Evolutionary conservation across 2,113 vertebrate genomes (phyloP).

Genomic region (Odocoileus hemionus): DNA sequence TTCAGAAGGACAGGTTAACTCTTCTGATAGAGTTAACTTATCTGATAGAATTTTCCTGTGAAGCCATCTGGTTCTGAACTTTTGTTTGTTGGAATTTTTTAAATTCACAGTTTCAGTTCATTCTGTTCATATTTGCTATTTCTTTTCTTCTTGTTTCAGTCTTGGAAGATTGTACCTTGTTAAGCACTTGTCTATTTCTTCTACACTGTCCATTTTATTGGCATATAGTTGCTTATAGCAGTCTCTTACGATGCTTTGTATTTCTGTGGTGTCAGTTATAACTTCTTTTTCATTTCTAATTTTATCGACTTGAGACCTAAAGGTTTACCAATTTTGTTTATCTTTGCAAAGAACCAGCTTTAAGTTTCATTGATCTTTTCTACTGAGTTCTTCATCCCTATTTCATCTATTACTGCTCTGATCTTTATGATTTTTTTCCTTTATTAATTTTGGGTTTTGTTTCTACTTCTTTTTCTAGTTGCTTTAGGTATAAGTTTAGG

Average conservation of each 20-base stretch:
- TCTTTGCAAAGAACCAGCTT: not conserved
- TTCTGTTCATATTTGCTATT: not conserved
- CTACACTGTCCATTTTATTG: not conserved
- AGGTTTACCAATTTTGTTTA: not conserved
- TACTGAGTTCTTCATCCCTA: not conserved
- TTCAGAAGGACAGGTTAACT: not conserved
- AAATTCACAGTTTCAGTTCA: not conserved
- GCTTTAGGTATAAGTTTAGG: not conserved
- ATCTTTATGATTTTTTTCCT: not conserved
- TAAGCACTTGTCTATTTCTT: not conserved
- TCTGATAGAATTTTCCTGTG: not conserved
- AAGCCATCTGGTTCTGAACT: not conserved
- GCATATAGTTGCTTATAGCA: not conserved
- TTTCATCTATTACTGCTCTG: not conserved
- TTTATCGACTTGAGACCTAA: not conserved
- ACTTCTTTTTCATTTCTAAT: not conserved
- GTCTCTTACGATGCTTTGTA: not conserved
- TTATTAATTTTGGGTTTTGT: not conserved
- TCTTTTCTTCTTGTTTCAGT: not conserved
- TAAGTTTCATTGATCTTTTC: not conserved
- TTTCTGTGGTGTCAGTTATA: not conserved
- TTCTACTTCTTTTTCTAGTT: not conserved
- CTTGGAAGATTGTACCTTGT: not conserved
- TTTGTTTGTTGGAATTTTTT: not conserved
- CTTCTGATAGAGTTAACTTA: too few relatives aligned